phyloP scores from a whole-genome alignment of 2,113 vertebrate genomes.

The Mus pahari region DNA sequence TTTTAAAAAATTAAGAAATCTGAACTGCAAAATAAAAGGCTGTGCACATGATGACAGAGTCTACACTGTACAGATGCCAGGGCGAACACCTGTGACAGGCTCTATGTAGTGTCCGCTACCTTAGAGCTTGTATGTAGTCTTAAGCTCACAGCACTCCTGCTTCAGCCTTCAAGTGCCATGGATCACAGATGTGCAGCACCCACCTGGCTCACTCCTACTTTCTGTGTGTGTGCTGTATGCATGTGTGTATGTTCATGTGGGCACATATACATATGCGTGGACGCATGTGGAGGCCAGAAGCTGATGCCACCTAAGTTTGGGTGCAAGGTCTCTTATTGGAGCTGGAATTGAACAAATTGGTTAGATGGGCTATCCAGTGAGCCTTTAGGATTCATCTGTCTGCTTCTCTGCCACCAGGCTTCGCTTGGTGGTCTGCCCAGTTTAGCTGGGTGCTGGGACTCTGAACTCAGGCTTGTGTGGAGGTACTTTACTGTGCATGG shows the following conservation, averaged over 20 bases:
- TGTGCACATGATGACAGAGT: fast-evolving
- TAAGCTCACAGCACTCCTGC: not conserved
- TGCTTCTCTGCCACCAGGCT: not conserved
- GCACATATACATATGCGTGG: not conserved
- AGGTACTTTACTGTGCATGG: not conserved
- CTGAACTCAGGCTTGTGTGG: not conserved
- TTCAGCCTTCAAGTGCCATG: not conserved
- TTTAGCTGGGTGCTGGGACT: not conserved
- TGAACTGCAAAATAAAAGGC: not conserved
- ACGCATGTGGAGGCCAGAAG: not conserved
- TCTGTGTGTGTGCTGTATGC: not conserved
- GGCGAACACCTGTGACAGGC: not conserved
- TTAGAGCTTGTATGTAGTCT: not conserved
- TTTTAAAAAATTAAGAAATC: not conserved
- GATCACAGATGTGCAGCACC: not conserved
- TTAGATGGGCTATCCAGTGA: not conserved
- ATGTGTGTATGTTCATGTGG: not conserved
- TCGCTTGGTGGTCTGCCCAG: not conserved
- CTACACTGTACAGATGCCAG: too few species aligned
- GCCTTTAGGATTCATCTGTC: not conserved
- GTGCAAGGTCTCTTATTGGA: not conserved
- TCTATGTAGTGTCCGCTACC: not conserved
- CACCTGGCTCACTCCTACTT: not conserved
- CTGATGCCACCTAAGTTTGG: not conserved
- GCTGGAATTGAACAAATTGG: not conserved